Evolutionary conservation across 2,888 invertebrate species (phyloP).

Genomic region (Drosophila melanosoma): DNA sequence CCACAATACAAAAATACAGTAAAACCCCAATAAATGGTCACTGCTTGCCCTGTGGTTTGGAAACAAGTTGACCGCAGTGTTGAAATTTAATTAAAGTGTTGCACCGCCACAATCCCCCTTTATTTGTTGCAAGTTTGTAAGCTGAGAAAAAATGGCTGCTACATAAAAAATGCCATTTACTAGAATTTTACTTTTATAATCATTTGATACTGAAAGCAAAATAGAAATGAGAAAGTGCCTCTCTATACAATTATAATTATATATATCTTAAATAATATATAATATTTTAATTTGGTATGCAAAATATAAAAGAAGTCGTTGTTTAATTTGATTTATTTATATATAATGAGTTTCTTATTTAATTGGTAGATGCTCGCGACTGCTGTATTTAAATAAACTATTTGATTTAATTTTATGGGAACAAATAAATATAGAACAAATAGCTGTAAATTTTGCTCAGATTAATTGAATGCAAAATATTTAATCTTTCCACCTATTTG

Average conservation of each 20-base stretch:
- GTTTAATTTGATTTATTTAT: neutral
- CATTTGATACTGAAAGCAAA: too few relatives aligned
- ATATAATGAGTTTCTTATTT: neutral
- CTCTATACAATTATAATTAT: neutral
- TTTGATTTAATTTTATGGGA: too few relatives aligned
- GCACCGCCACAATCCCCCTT: conserved; percentile 6
- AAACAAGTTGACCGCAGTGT: conserved; percentile 49
- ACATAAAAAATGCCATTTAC: neutral
- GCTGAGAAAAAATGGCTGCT: neutral
- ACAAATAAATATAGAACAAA: too few relatives aligned
- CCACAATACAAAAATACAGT: conserved; percentile 31
- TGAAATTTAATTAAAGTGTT: conserved; percentile 68
- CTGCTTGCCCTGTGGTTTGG: conserved; percentile 39
- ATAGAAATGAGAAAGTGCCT: too few relatives aligned
- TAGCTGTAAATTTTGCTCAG: too few relatives aligned
- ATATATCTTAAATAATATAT: neutral
- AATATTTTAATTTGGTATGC: neutral
- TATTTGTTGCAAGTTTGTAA: neutral
- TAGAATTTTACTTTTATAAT: neutral
- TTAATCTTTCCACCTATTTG: too few relatives aligned
- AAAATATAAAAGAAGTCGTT: neutral
- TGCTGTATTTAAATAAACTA: neutral
- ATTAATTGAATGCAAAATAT: too few relatives aligned
- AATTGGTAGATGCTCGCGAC: neutral
- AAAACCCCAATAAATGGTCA: conserved; percentile 27